Evolutionary conservation across 1,140 invertebrate species (phyloP).

Genomic region (Drosophila sulfurigaster): DNA sequence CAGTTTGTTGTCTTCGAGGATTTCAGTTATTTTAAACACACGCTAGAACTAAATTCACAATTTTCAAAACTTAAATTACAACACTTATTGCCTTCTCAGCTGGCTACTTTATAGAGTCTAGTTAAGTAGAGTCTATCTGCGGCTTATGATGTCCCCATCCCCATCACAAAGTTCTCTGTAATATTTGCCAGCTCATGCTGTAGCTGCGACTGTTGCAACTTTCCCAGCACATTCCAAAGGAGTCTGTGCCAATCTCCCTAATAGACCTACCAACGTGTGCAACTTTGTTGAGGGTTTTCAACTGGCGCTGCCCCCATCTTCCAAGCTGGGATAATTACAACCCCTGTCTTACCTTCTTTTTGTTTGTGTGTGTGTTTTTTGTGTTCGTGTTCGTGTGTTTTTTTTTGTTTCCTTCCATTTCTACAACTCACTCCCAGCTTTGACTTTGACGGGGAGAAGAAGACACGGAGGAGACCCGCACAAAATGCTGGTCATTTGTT

Average conservation of each 20-base stretch:
- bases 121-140: constrained; percentile 25
- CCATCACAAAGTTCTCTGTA: constrained; percentile 6
- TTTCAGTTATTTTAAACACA: too few relatives aligned
- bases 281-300: constrained; percentile 40
- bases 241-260: constrained; percentile 29
- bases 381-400: too few relatives aligned
- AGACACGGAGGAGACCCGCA: constrained; percentile 47
- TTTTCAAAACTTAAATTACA: too few relatives aligned
- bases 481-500: constrained; percentile 82
- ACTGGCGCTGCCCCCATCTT: constrained; percentile 2
- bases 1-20: too few relatives aligned
- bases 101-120: neutral
- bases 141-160: constrained; percentile 22
- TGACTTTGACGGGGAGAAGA: constrained; percentile 23
- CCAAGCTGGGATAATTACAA: constrained; percentile 65
- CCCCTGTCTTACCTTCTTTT: constrained; percentile 50
- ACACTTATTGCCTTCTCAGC: neutral
- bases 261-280: constrained; percentile 44
- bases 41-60: too few relatives aligned
- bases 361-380: too few relatives aligned
- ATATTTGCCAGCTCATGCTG: constrained; percentile 67
- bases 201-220: constrained; percentile 25
- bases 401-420: constrained; percentile 34
- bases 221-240: constrained; percentile 65
- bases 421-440: constrained; percentile 42